Percentiles rank a stretch among this genome's conserved stretches.
These are phyloP conservation scores for Onychostruthus taczanowskii DNA, from an alignment of 2,113 vertebrate genomes.

Conservation along the genomic window DNA sequence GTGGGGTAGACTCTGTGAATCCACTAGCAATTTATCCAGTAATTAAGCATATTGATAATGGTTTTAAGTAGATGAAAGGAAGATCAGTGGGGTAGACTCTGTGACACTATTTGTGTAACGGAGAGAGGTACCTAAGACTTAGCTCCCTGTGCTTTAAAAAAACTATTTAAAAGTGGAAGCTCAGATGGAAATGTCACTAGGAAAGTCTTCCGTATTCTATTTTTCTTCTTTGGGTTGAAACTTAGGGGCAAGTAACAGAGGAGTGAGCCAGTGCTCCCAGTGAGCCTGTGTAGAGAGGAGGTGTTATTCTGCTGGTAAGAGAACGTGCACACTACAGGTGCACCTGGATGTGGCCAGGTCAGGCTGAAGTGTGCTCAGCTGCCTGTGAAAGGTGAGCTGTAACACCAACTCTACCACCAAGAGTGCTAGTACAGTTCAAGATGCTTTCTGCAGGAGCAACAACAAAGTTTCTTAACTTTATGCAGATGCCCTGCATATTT, in stretches of 20 bases:
- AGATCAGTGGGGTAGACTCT: background rate
- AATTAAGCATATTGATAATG: background rate
- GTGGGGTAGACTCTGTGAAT: background rate
- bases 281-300: background rate
- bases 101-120: background rate
- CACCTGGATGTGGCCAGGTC: fast-evolving
- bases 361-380: background rate
- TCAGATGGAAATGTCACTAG: background rate
- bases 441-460: background rate
- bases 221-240: background rate
- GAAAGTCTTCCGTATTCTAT: background rate
- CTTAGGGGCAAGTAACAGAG: background rate
- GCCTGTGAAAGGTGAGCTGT: background rate
- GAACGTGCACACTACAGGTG: fast-evolving
- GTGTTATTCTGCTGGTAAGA: background rate
- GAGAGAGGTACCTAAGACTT: background rate
- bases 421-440: background rate
- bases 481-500: background rate
- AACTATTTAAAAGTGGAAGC: background rate
- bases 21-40: background rate
- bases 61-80: background rate
- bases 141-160: background rate
- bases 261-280: no score
- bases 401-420: background rate
- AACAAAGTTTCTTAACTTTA: background rate